Base-by-base conservation (phyloP, 2,797 vertebrate species). In the Chiroxiphia lanceolata region DNA sequence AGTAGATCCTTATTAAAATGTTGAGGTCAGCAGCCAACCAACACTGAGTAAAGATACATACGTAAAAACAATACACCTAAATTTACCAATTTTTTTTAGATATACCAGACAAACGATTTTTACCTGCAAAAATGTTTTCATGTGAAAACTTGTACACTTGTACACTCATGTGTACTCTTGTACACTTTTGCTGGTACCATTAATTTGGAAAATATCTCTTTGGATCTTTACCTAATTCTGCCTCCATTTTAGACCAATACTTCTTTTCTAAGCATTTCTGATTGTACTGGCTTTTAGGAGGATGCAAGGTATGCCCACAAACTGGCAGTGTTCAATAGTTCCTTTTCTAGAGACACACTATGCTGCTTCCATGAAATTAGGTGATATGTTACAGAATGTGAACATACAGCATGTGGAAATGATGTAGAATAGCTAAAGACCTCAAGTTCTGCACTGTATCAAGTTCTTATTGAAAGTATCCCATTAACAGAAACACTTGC, bases 351-450 rank as follows among this genome's bases (percentile, higher is more conserved):
- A 83, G 31, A 78, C 1, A 3, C 0, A 8, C 18, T 20, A 23
- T 2, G 20, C 31, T 26, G 12, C 33, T 91, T 78, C 69, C 29
- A 48, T 18, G 38, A 79, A 53, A 45, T 9, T 29, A 90, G 11
- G 22, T 11, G n/a, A 34, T 10, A 17, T 4, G 21, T 33, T 38
- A 71, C 13, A 48, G 38, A 3, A 3, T 3, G 40, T 23, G 51
- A 81, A 64, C 12, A n/a, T 2, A 25, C 0, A 51, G 38, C 26
- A 60, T 0, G 1, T 12, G 14, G 26, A 78, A 23, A 83, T 19
- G 75, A 4, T 3, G 21, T 3, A 54, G 33, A 60, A 45, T 8
- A 85, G 40, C 23, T 56, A 34, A 70, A 77, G 69, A 78, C 71
- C 70, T 81, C 50, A 38, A 56, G 34, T 50, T 74, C 47, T 36